A percentile compares a stretch with the other conserved stretches of the same genome.
These are phyloP conservation scores for Benthosema pterotum DNA, from an alignment of 2,797 vertebrate species.

Conservation along the genomic window DNA sequence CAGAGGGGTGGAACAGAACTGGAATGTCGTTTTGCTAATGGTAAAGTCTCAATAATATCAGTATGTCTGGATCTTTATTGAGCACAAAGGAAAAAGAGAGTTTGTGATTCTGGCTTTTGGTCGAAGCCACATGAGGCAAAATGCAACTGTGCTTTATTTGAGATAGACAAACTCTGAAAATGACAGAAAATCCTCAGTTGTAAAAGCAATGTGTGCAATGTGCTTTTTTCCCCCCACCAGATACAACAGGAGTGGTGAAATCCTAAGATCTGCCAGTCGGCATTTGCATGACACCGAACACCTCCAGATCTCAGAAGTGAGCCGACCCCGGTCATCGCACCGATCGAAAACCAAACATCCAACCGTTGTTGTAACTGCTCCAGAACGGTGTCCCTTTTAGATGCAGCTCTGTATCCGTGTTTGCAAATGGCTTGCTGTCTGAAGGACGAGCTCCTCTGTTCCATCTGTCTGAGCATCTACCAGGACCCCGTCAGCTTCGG, in stretches of 20 bases:
- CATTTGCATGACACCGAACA: constrained; percentile 43
- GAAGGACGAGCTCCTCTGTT: constrained; percentile 98
- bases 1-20: too few relatives aligned
- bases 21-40: too few relatives aligned
- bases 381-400: constrained; percentile 52
- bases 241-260: constrained; percentile 18
- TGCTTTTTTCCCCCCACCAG: constrained; percentile 41
- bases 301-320: neutral
- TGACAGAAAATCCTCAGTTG: neutral
- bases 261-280: constrained; percentile 20
- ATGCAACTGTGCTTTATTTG: too few relatives aligned
- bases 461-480: constrained; percentile 98
- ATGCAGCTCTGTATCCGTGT: constrained; percentile 59
- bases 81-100: too few relatives aligned
- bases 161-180: too few relatives aligned
- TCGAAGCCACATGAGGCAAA: too few relatives aligned
- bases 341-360: constrained; percentile 20
- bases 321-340: constrained; percentile 44
- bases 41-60: too few relatives aligned
- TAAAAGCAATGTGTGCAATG: neutral
- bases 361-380: constrained; percentile 23
- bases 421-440: constrained; percentile 93
- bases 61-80: too few relatives aligned
- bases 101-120: too few relatives aligned
- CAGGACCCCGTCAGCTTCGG: constrained; percentile 97